phyloP scores from a whole-genome alignment of 2,888 invertebrate species.

The Melieria omissa region DNA sequence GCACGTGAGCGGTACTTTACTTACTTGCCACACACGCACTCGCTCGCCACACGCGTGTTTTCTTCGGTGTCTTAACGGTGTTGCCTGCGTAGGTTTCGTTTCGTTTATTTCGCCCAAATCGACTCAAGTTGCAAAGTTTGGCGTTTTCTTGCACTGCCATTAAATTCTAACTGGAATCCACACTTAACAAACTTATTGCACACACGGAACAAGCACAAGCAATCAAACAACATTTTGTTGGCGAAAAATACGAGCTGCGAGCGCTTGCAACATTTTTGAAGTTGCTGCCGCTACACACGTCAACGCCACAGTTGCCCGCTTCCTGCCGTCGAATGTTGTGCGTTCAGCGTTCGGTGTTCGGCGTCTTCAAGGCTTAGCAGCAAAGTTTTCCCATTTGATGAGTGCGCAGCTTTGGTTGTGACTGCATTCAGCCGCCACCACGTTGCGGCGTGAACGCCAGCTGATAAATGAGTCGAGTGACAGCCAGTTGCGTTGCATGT shows the following conservation, averaged over 20 bases:
- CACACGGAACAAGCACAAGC: background rate
- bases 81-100: background rate
- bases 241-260: background rate
- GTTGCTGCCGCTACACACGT: no score
- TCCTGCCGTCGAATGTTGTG: no score
- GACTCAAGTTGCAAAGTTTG: background rate
- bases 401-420: no score
- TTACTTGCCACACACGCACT: background rate
- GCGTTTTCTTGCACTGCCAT: background rate
- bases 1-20: no score
- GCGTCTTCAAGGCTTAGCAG: no score
- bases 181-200: slow-evolving; percentile 3
- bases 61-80: background rate
- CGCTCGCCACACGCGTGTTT: background rate
- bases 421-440: background rate
- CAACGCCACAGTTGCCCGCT: no score
- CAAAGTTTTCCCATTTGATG: no score
- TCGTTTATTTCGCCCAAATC: background rate
- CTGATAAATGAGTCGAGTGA: slow-evolving; percentile 1
- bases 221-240: slow-evolving; percentile 1
- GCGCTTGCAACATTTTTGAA: no score
- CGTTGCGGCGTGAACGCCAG: background rate
- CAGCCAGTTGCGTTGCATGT: background rate
- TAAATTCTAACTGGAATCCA: background rate
- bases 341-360: no score